These are phyloP conservation scores for Podargus strigoides DNA, from an alignment of 2,797 vertebrate species.

Conservation along the genomic window DNA sequence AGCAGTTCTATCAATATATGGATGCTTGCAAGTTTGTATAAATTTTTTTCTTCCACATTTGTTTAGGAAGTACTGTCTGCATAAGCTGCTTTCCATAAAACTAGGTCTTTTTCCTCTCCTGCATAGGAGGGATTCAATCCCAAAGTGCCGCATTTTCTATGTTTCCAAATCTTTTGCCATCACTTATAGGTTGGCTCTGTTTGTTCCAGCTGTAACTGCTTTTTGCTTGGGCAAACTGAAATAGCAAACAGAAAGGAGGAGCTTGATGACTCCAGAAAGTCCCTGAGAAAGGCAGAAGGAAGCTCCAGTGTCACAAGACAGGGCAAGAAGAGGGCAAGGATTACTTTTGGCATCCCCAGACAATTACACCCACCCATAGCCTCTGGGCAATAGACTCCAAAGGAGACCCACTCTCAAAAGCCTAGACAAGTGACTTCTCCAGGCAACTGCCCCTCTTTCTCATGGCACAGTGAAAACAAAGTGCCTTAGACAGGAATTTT, in stretches of 20 bases:
- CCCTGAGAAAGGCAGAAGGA: background rate
- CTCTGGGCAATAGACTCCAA: background rate
- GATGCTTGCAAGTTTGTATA: background rate
- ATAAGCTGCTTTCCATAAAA: background rate
- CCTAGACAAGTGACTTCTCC: background rate
- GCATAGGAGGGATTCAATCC: background rate
- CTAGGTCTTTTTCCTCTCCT: background rate
- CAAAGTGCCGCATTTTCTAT: background rate
- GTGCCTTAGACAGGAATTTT: background rate
- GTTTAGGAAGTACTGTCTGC: background rate
- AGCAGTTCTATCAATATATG: background rate
- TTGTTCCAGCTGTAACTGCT: background rate
- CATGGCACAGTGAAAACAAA: background rate
- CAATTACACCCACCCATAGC: accelerated
- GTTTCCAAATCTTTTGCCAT: background rate
- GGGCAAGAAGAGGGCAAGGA: background rate
- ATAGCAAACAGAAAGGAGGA: background rate
- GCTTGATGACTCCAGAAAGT: background rate
- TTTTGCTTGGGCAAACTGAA: background rate
- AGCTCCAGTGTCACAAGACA: background rate
- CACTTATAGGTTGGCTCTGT: background rate
- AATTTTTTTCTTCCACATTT: background rate
- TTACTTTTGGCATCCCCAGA: background rate
- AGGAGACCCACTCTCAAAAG: background rate
- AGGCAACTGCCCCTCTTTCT: background rate